These are phyloP conservation scores for Trichomalopsis sarcophagae DNA, from an alignment of 1,140 invertebrate genomes.

Conservation along the genomic window DNA sequence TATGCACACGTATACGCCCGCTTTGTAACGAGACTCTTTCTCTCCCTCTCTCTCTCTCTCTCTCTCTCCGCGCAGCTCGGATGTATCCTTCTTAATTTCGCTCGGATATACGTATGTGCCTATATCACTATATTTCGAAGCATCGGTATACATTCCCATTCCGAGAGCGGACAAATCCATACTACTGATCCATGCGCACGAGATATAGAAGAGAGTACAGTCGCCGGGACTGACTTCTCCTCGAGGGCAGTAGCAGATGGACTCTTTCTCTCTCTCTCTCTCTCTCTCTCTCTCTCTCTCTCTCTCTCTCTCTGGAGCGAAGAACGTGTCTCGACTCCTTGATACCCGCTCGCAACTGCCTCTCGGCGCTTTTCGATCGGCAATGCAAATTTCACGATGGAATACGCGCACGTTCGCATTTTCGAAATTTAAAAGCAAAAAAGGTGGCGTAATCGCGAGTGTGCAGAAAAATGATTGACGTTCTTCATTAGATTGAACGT, in stretches of 20 bases:
- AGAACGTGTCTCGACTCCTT: conserved; percentile 33
- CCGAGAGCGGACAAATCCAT: not conserved
- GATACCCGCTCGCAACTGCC: not conserved
- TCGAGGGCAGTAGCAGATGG: not conserved
- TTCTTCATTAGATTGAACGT: not conserved
- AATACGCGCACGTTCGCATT: not conserved
- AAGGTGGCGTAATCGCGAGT: not conserved
- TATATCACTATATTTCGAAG: not conserved
- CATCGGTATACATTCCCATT: not conserved
- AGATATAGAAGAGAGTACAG: conserved; percentile 17
- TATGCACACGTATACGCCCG: not conserved
- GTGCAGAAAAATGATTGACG: not conserved
- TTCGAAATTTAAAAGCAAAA: not conserved
- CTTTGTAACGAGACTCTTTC: conserved; percentile 49
- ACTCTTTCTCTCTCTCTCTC: not conserved
- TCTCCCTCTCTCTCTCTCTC: not conserved
- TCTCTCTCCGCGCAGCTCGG: not conserved
- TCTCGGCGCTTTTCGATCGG: conserved; percentile 10
- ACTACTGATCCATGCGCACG: conserved; percentile 36
- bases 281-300: not conserved
- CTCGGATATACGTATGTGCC: not conserved
- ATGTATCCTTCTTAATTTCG: not conserved
- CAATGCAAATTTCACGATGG: conserved; percentile 10
- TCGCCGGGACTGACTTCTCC: not conserved
- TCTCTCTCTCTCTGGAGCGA: not conserved